Evolutionary conservation across 30 jellyfish, hydroid and myxozoan genomes (phyloP), one percentile per base, ranked within the genome.

Genomic region (Cassiopea andromeda): DNA sequence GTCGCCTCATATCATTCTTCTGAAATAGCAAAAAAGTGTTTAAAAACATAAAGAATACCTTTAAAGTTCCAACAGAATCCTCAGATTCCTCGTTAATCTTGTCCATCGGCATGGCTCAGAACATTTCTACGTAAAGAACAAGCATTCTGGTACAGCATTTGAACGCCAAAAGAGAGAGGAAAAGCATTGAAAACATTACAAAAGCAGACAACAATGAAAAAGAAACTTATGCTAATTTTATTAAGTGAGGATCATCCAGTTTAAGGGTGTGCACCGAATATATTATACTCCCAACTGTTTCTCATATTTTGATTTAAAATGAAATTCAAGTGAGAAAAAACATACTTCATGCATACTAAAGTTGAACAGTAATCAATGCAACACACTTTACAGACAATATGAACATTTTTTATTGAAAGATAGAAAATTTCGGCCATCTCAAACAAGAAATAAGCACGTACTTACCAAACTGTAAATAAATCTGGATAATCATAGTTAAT

Each of bases 31-130:
- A 27, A 27, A 27, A 27, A 27, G 38, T 27, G 38, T 58, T 64
- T 5, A 64, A 14, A 64, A 2, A 64, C 2, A 9, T 64, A 0
- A 64, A 9, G 2, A 1, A 10, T 77, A 86, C 93, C 60, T 86
- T 77, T 78, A 77, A 54, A 38, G 90, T 64, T 44, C 90, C 90
- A 18, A 70, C 72, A 9, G 90, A 81, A 72, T 75, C 93, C 17
- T 46, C 78, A 0, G 93, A 80, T 75, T 86, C 93, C 64, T 86
- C 93, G 0, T 86, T 84, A 67, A 86, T 86, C 17, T 80, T 86
- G 72, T 86, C 93, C 93, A 86, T 86, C 60, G 84, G 92, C 92
- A 70, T 83, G 61, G 79, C 79, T 70, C 79, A 70, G 79, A 54
- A 70, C 27, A 14, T n/a, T n/a, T 3, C 57, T 58, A 14, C 6